These are phyloP conservation scores for Zaprionus tsacasi DNA, from an alignment of 1,140 invertebrate genomes.

Conservation along the genomic window DNA sequence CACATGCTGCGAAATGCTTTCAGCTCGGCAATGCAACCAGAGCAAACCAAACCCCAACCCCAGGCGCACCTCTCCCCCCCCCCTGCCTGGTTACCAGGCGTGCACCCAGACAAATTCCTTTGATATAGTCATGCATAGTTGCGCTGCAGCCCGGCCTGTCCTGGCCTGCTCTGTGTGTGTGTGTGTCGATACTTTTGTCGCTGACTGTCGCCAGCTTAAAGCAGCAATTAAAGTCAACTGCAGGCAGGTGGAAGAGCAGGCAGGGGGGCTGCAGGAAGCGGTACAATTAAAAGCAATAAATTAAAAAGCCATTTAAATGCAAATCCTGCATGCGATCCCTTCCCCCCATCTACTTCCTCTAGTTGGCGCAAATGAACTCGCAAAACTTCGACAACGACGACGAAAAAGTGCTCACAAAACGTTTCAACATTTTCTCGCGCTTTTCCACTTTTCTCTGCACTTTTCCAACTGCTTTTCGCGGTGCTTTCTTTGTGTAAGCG, in stretches of 20 bases:
- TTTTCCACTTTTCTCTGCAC: neutral
- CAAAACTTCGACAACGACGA: conserved; percentile 51
- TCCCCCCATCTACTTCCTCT: no score
- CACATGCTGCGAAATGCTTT: conserved; percentile 60
- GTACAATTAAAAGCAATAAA: conserved; percentile 72
- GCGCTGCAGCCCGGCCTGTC: neutral
- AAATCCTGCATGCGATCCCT: conserved; percentile 41
- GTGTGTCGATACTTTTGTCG: conserved; percentile 16
- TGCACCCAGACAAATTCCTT: conserved; percentile 54
- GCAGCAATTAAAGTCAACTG: conserved; percentile 48
- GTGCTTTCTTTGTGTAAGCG: conserved; percentile 11
- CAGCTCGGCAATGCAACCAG: conserved; percentile 12
- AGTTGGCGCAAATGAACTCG: conserved; percentile 37
- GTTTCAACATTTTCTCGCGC: neutral
- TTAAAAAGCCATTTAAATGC: conserved; percentile 71
- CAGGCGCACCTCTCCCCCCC: neutral
- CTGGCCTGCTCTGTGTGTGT: no score
- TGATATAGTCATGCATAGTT: conserved; percentile 44
- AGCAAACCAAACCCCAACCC: neutral
- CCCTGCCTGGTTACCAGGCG: neutral
- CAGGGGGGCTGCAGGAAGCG: neutral
- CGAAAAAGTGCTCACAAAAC: conserved; percentile 19
- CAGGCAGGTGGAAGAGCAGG: neutral
- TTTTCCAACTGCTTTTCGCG: conserved; percentile 4
- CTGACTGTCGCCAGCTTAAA: conserved; percentile 47